A percentile compares a stretch with the other conserved stretches of the same genome.
Evolutionary conservation across 92 coral and sea anemone species (phyloP).

Genomic region (Phenganax marumi): DNA sequence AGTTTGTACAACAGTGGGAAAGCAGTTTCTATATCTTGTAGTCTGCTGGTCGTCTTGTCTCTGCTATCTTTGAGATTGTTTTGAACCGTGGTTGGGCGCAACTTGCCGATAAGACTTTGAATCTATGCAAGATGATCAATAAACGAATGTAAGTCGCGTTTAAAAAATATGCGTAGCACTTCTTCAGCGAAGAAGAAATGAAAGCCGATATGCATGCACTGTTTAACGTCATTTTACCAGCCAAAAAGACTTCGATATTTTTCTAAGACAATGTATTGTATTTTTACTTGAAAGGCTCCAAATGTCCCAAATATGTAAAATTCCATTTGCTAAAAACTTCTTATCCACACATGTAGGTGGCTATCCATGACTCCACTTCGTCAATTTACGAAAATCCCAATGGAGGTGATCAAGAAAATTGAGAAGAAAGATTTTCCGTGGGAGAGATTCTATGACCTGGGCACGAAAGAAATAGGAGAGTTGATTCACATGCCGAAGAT

Average conservation of each 20-base stretch:
- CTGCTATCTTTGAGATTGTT: slow-evolving; percentile 98
- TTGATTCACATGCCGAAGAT: slow-evolving; percentile 98
- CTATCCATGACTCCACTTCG: slow-evolving; percentile 96
- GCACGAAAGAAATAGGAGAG: slow-evolving; percentile 98
- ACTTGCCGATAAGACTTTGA: slow-evolving; percentile 84
- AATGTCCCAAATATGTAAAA: too few relatives aligned
- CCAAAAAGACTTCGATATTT: too few relatives aligned
- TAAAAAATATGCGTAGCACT: background rate
- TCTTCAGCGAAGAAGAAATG: too few relatives aligned
- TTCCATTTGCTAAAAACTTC: background rate
- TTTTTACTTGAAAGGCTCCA: too few relatives aligned
- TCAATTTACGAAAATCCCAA: slow-evolving; percentile 95
- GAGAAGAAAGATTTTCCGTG: slow-evolving; percentile 99
- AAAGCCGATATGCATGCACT: too few relatives aligned
- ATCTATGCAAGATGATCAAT: slow-evolving; percentile 91
- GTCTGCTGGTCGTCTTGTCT: slow-evolving; percentile 93
- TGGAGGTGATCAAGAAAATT: slow-evolving; percentile 94
- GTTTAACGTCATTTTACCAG: too few relatives aligned
- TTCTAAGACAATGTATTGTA: too few relatives aligned
- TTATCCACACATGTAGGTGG: slow-evolving; percentile 66
- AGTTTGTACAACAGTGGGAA: background rate
- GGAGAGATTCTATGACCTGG: slow-evolving; percentile 96
- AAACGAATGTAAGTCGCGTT: slow-evolving; percentile 78
- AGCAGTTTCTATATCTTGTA: slow-evolving; percentile 5
- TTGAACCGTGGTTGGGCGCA: slow-evolving; percentile 99